Percentiles rank a stretch among this genome's conserved stretches.
Conservation (phyloP, 2,113 vertebrate genomes). For the Probosciger aterrimus region DNA sequence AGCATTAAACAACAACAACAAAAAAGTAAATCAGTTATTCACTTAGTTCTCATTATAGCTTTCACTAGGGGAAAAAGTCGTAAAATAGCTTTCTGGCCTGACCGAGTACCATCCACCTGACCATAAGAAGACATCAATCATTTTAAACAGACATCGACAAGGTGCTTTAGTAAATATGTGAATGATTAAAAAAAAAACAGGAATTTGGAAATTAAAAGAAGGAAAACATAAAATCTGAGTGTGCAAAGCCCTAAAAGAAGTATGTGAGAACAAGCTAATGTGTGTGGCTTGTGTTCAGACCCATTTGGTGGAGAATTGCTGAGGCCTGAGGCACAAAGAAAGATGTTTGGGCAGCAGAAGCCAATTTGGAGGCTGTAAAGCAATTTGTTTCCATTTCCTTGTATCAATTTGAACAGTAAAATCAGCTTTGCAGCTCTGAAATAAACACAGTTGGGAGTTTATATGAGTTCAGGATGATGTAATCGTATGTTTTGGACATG, state of each 20-base stretch:
- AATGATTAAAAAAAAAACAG: not conserved
- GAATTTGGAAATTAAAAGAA: not conserved
- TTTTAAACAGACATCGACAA: not conserved
- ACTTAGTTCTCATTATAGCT: not conserved
- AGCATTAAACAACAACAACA: not conserved
- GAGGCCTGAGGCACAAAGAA: constrained; percentile 27
- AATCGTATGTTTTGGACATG: constrained; percentile 38
- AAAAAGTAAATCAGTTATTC: not conserved
- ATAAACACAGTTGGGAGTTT: constrained; percentile 37
- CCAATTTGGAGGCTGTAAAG: constrained; percentile 40
- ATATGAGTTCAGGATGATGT: constrained; percentile 4
- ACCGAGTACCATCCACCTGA: not conserved
- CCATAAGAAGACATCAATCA: not conserved
- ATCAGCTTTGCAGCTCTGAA: constrained; percentile 21
- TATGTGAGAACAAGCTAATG: not conserved
- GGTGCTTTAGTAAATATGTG: not conserved
- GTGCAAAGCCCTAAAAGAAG: not conserved
- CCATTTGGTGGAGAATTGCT: not conserved
- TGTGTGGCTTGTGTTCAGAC: not conserved
- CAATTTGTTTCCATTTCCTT: constrained; percentile 48
- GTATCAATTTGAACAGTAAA: constrained; percentile 25
- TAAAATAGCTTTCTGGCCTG: not conserved
- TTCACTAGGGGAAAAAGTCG: not conserved
- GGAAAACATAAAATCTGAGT: not conserved
- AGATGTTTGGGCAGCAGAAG: constrained; percentile 43